phyloP scores from a whole-genome alignment of 2,113 vertebrate genomes.

The Gulo gulo region DNA sequence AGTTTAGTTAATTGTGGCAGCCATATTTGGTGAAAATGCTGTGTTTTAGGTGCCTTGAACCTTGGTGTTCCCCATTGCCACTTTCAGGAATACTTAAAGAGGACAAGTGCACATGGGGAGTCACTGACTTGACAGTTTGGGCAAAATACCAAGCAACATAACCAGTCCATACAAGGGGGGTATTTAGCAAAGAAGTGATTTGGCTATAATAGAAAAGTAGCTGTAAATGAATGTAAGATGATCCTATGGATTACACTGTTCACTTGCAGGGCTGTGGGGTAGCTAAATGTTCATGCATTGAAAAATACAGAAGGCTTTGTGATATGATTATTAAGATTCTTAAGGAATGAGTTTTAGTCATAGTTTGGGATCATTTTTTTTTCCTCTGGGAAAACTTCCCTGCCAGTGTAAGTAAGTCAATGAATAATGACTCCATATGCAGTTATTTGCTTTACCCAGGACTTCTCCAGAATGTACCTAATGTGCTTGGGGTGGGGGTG shows the following conservation, averaged over 20 bases:
- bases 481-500: too few species aligned
- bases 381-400: conserved; percentile 48
- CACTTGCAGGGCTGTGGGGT: neutral
- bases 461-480: neutral
- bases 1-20: neutral
- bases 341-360: conserved; percentile 47
- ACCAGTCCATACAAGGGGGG: neutral
- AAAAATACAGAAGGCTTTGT: conserved; percentile 14
- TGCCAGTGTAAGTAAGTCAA: conserved; percentile 5
- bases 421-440: conserved; percentile 1
- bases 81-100: neutral
- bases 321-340: conserved; percentile 52
- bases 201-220: neutral
- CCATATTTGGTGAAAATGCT: neutral
- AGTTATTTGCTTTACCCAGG: neutral
- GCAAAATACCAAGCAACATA: neutral
- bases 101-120: accelerated
- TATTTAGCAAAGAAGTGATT: neutral
- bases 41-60: neutral
- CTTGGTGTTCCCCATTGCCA: neutral
- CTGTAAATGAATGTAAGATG: neutral
- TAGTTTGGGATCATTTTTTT: conserved; percentile 49
- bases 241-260: neutral
- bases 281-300: neutral
- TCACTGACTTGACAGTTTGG: neutral